Evolutionary conservation across 2,113 vertebrate species (phyloP), one percentile per base, ranked within the genome.

Genomic region (Smithornis capensis): DNA sequence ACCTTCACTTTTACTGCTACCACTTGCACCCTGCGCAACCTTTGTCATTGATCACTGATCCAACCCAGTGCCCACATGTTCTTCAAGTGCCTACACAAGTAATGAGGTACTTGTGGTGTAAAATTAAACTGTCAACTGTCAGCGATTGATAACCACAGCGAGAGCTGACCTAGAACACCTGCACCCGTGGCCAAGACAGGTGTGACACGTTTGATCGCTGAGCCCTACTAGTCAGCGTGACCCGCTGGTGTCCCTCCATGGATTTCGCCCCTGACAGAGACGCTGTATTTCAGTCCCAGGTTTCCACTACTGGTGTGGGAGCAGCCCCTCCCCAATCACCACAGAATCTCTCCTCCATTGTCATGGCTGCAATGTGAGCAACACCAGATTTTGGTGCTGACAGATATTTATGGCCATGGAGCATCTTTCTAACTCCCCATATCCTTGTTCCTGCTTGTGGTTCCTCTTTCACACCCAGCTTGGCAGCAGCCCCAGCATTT

Each of bases 51-150:
- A 99, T 99, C 99, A 98, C 98, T 99, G 99, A 99, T 99, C 99
- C 99, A 99, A 99, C 98, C 99, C 99, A 99, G 98, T 99, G 99
- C 99, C 98, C 99, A 98, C 98, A 98, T 98, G 98, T 99, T 98
- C 98, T 98, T 98, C 98, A 98, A 98, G 98, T 98, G 98, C 98
- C 98, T 98, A 98, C 98, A 98, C 98, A 98, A 98, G 99, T 99
- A 99, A 99, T 99, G 99, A 99, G 99, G 98, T 98, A 99, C 98
- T 99, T 98, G 99, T 99, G 99, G 98, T 98, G 98, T 98, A 98
- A 99, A 99, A 99, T 99, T 99, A 99, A 99, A 99, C 99, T 99
- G 99, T 99, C 99, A 99, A 98, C 99, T 99, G 99, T 99, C 99
- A 99, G 99, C 98, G 99, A 99, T 99, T 99, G 98, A 99, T 99